A percentile compares a stretch with the other conserved stretches of the same genome.
phyloP scores from a whole-genome alignment of 2,113 vertebrate species.

The Pangasianodon gigas region DNA sequence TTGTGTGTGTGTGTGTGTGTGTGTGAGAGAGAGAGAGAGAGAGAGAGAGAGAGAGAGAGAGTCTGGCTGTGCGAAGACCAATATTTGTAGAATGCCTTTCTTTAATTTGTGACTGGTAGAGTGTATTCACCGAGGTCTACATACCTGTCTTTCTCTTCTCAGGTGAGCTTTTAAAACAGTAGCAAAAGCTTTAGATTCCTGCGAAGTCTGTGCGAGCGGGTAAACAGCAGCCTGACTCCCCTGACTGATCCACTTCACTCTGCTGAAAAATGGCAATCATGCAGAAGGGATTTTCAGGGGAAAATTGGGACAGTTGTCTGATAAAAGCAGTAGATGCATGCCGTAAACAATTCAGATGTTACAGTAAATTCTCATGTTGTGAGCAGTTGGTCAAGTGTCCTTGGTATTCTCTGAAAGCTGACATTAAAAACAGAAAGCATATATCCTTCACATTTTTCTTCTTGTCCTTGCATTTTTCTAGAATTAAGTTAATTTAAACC shows the following conservation, averaged over 20 bases:
- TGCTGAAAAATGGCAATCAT: constrained; percentile 12
- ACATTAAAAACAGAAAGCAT: background rate
- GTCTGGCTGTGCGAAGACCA: background rate
- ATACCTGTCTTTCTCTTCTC: background rate
- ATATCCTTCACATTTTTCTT: background rate
- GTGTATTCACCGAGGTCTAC: background rate
- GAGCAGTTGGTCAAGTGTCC: background rate
- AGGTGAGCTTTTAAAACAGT: background rate
- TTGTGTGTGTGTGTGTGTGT: background rate
- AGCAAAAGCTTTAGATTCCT: background rate
- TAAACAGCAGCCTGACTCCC: constrained; percentile 1
- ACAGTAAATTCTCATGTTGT: background rate
- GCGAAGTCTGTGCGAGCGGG: background rate
- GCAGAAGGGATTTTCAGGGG: background rate
- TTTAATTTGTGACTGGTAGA: background rate
- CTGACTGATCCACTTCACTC: background rate
- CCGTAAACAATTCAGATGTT: background rate
- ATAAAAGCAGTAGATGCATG: background rate
- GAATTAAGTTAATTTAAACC: background rate
- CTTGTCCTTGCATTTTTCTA: background rate
- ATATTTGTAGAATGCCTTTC: background rate
- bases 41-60: no score
- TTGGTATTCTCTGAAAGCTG: background rate
- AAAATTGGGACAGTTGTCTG: background rate
- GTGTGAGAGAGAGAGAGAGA: no score